Evolutionary conservation across 2,113 vertebrate genomes (phyloP), one percentile per base, ranked within the genome.

Genomic region (Centrocercus urophasianus): DNA sequence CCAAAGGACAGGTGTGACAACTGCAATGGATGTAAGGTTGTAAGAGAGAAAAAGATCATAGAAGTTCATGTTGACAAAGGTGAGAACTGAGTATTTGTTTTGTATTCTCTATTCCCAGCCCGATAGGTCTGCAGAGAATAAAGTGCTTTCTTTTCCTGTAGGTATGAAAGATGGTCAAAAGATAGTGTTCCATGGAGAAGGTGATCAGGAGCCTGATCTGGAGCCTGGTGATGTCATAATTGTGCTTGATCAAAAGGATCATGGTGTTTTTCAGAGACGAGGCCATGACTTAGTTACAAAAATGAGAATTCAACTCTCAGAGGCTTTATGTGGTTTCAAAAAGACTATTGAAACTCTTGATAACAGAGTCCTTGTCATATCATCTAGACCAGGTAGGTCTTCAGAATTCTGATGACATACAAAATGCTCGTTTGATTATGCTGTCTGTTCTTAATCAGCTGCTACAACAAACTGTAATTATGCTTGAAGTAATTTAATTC

Each of bases 91-190:
- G 0, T 30, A 3, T 71, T 38, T 77, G 12, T 66, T 70, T 5
- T 61, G 8, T 30, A 43, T 70, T 54, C 36, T 19, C 14, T 30
- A 30, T 8, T 28, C 3, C 2, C 30, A 17, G 34, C 63, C 21
- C 34, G 14, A 0, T 6, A 67, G 52, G 22, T 89, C 59, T 69
- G 63, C 36, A 69, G 54, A 88, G 45, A 74, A 61, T 83, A 77
- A 85, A 69, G 11, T 16, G 27, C 4, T 54, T 54, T 42, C 28
- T 5, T 0, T 36, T 72, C 71, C 83, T 72, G 12, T 60, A 99
- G 99, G 99, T 89, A 99, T 99, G 99, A 99, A 98, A 96, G 99
- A 99, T 64, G 98, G 99, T 40, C 99, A 99, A 95, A 99, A 98
- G 97, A 98, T 99, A 59, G 98, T 99, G 67, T 99, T 99, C 95